phyloP scores from a whole-genome alignment of 2,797 vertebrate species.

The Catharus ustulatus region DNA sequence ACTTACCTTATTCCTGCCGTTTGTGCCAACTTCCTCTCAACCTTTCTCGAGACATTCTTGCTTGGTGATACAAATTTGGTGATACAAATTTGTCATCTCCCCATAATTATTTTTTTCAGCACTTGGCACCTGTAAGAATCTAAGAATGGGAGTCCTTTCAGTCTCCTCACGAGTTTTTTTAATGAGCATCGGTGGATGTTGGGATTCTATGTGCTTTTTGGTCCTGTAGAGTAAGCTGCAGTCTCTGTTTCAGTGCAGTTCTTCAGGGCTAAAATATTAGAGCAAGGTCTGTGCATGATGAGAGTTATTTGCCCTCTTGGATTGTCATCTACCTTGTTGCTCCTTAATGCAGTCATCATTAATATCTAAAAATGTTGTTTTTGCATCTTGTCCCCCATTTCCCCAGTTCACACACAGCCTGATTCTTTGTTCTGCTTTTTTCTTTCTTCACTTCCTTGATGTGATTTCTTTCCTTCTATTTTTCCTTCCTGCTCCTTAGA shows the following conservation, averaged over 20 bases:
- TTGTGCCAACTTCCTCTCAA: not conserved
- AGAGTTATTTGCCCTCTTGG: not conserved
- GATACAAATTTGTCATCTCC: not conserved
- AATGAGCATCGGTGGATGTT: not conserved
- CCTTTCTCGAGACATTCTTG: not conserved
- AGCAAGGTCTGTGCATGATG: not conserved
- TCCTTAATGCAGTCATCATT: not conserved
- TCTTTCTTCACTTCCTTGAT: not conserved
- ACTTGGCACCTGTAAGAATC: not conserved
- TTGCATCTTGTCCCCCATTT: not conserved
- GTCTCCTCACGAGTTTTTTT: not conserved
- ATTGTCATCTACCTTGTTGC: not conserved
- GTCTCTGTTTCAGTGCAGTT: not conserved
- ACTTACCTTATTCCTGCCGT: not conserved
- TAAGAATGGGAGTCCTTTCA: not conserved
- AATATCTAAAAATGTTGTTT: not conserved
- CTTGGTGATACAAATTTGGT: not conserved
- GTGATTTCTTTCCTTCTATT: not conserved
- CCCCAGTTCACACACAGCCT: rapidly evolving
- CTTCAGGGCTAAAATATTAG: not conserved
- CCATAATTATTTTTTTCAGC: not conserved
- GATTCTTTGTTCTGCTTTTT: not conserved
- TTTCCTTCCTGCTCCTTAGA: not conserved
- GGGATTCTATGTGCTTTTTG: not conserved
- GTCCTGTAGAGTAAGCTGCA: not conserved